phyloP scores from a whole-genome alignment of 2,888 invertebrate genomes.

The Drosophila rellima region DNA sequence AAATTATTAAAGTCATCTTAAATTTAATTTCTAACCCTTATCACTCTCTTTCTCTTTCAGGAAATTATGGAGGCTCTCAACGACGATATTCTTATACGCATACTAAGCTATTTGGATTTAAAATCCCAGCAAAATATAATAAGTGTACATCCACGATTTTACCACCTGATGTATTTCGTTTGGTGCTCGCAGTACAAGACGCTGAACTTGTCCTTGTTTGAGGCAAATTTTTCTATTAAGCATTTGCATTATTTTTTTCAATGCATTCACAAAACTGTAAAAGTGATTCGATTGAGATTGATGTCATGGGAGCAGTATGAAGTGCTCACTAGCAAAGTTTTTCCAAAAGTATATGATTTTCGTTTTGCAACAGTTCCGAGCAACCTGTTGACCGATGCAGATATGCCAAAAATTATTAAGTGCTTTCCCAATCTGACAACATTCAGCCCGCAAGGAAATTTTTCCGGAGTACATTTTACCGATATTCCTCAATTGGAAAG shows the following conservation, averaged over 20 bases:
- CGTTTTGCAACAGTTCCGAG: constrained; percentile 45
- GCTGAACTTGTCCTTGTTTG: constrained; percentile 38
- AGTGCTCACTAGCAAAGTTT: constrained; percentile 28
- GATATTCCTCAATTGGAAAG: constrained; percentile 45
- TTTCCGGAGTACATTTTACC: constrained; percentile 47
- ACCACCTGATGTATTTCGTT: constrained; percentile 42
- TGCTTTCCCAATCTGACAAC: constrained; percentile 59
- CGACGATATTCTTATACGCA: constrained; percentile 51
- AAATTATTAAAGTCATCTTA: neutral
- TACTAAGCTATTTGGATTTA: constrained; percentile 54
- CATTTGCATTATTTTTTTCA: constrained; percentile 39
- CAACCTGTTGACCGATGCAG: constrained; percentile 37
- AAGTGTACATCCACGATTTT: constrained; percentile 51
- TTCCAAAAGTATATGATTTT: constrained; percentile 58
- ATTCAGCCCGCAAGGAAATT: constrained; percentile 64
- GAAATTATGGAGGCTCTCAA: constrained; percentile 42
- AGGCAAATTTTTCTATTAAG: constrained; percentile 21
- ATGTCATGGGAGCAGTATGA: constrained; percentile 25
- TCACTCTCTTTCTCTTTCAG: constrained; percentile 19
- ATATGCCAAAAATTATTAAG: constrained; percentile 37
- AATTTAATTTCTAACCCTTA: neutral
- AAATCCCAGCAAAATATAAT: constrained; percentile 34
- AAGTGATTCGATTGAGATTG: constrained; percentile 43
- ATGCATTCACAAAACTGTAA: constrained; percentile 33
- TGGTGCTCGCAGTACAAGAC: constrained; percentile 50